Evolutionary conservation across 2,113 vertebrate species (phyloP).

Genomic region (Natator depressus): DNA sequence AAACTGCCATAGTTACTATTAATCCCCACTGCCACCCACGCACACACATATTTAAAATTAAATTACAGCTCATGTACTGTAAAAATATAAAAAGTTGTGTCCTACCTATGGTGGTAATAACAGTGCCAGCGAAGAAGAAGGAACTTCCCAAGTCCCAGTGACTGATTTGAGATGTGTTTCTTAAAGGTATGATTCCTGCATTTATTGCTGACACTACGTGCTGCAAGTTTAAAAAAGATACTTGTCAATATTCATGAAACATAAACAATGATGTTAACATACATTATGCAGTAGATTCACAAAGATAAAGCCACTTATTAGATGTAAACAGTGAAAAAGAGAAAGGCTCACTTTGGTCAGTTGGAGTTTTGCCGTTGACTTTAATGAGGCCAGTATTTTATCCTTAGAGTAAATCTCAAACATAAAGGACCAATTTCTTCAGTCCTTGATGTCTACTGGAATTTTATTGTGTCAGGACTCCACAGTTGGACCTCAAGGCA

Average conservation of each 20-base stretch:
- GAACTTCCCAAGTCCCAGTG: slow-evolving; percentile 99
- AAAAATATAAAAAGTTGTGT: slow-evolving; percentile 73
- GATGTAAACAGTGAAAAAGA: slow-evolving; percentile 3
- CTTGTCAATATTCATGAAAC: slow-evolving; percentile 76
- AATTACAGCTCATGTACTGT: slow-evolving; percentile 55
- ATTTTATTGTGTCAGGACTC: neutral
- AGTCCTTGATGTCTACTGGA: neutral
- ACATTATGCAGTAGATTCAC: slow-evolving; percentile 38
- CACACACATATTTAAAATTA: slow-evolving; percentile 47
- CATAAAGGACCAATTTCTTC: neutral
- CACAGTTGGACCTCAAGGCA: neutral
- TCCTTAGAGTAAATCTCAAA: neutral
- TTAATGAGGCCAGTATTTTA: neutral
- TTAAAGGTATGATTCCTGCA: slow-evolving; percentile 94
- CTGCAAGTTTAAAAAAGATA: slow-evolving; percentile 87
- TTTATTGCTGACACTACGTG: slow-evolving; percentile 96
- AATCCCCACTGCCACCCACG: neutral
- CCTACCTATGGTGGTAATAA: slow-evolving; percentile 99
- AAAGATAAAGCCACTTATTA: slow-evolving; percentile 11
- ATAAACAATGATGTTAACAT: slow-evolving; percentile 44
- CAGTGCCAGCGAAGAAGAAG: slow-evolving; percentile 99
- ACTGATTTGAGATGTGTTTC: slow-evolving; percentile 92
- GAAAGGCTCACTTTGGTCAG: neutral
- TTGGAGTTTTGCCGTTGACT: neutral
- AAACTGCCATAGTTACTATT: slow-evolving; percentile 23